Evolutionary conservation across 2,888 invertebrate species (phyloP), one percentile per base, ranked within the genome.

Genomic region (Phengaris arion): DNA sequence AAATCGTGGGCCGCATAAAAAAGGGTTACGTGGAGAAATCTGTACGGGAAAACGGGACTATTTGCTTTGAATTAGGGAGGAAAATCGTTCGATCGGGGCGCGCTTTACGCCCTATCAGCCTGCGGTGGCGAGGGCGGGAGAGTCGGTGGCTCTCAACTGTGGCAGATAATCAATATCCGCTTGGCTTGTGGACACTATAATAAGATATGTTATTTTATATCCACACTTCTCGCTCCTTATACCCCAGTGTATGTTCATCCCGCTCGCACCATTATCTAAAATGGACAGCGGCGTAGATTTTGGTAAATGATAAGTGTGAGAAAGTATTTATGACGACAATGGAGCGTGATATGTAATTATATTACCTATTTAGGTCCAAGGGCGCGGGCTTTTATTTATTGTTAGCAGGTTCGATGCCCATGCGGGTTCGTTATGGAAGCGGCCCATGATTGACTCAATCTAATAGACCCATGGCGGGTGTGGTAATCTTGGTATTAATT

Each of bases 151-250:
- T 93, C 92, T 93, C 93, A 91, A 92, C 93, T 93, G 92, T 93
- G 93, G 93, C 93, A 94, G 94, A 94, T 94, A 94, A 94, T 94
- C 94, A 94, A 94, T 94, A 94, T 94, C 94, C 94, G 94, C 94
- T 93, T 93, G 94, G 93, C 94, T 93, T 92, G 93, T 94, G 94
- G 94, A 93, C 94, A 93, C 91, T 92, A 92, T 92, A 92, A 89
- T 91, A 91, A 90, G 94, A 94, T 93, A 93, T 89, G 92, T 91
- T 92, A 92, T 90, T 91, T 88, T 91, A 88, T 88, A 86, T 85
- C 89, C 83, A 83, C 84, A 81, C 85, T 83, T 81, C 82, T 93
- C 88, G 79, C 79, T 78, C 89, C 69, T 77, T 68, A 64, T 74
- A 77, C 59, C 76, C 76, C 59, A 77, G 77, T 78, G 80, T 83